These are phyloP conservation scores for Oryzias celebensis DNA, from an alignment of 2,113 vertebrate species.

Conservation along the genomic window DNA sequence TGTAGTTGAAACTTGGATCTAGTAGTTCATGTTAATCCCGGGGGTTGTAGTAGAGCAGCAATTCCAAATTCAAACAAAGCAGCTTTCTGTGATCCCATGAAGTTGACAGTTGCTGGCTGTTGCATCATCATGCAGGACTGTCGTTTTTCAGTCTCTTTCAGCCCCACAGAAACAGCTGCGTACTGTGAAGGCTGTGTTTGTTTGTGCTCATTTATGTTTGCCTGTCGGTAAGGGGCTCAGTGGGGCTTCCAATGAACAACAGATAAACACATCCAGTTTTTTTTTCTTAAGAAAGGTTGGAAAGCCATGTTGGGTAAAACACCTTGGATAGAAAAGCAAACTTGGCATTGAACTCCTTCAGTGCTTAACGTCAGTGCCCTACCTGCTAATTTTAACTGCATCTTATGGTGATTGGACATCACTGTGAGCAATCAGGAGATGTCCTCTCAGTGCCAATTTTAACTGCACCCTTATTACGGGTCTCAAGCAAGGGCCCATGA, in stretches of 20 bases:
- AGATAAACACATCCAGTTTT: too few species aligned
- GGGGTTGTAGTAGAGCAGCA: constrained; percentile 55
- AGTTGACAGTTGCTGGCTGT: constrained; percentile 70
- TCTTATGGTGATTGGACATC: too few species aligned
- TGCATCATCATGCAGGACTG: constrained; percentile 71
- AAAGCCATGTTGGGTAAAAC: not conserved
- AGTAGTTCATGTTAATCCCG: constrained; percentile 51
- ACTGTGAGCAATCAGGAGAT: too few species aligned
- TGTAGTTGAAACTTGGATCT: constrained; percentile 28
- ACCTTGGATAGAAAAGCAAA: not conserved
- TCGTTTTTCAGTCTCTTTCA: constrained; percentile 49
- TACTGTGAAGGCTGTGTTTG: constrained; percentile 2
- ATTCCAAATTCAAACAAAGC: constrained; percentile 65
- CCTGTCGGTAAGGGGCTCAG: not conserved
- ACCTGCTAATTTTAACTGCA: too few species aligned
- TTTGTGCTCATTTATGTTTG: constrained; percentile 12
- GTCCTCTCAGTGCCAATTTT: too few species aligned
- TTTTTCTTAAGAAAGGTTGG: constrained; percentile 14
- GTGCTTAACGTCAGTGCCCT: too few species aligned
- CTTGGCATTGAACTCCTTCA: not conserved
- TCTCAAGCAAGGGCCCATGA: too few species aligned
- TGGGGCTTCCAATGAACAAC: not conserved
- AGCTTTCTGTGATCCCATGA: constrained; percentile 69
- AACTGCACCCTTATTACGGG: too few species aligned
- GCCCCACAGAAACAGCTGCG: constrained; percentile 27